Evolutionary conservation across 2,888 invertebrate species (phyloP).

Genomic region (Thymelicus acteon): DNA sequence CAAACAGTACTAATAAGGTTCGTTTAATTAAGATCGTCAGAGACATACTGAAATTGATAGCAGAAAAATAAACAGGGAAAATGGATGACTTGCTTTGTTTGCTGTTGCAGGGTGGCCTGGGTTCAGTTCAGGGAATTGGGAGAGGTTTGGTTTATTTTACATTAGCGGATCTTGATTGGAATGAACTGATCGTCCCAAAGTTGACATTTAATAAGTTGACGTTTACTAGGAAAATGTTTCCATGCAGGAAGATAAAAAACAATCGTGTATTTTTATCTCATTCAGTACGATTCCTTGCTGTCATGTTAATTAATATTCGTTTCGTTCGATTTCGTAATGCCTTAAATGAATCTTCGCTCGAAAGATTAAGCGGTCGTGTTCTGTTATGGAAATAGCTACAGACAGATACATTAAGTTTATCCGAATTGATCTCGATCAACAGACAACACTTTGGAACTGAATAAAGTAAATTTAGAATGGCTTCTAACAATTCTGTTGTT

Average conservation of each 20-base stretch:
- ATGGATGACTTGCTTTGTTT: constrained; percentile 35
- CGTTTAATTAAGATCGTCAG: constrained; percentile 40
- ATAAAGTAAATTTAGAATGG: constrained; percentile 20
- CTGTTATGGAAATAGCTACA: constrained; percentile 27
- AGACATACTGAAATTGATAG: constrained; percentile 45
- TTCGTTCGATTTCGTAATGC: constrained; percentile 20
- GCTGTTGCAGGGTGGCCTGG: not conserved
- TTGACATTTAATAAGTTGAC: too few relatives aligned
- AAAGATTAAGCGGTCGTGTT: constrained; percentile 32
- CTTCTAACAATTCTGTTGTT: constrained; percentile 1
- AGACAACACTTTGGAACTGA: constrained; percentile 17
- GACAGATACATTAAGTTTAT: constrained; percentile 21
- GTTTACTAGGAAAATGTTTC: too few relatives aligned
- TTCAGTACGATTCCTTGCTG: not conserved
- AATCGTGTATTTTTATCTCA: not conserved
- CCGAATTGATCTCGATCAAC: constrained; percentile 25
- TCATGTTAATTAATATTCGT: not conserved
- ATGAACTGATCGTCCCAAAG: not conserved
- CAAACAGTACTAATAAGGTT: constrained; percentile 51
- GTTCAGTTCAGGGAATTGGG: constrained; percentile 19
- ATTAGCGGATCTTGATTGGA: constrained; percentile 28
- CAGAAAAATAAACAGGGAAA: constrained; percentile 35
- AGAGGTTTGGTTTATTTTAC: constrained; percentile 26
- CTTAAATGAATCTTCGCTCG: constrained; percentile 22
- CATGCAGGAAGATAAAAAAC: not conserved